These are phyloP conservation scores for Scolopax mira DNA, from an alignment of 2,113 vertebrate species.

Conservation along the genomic window DNA sequence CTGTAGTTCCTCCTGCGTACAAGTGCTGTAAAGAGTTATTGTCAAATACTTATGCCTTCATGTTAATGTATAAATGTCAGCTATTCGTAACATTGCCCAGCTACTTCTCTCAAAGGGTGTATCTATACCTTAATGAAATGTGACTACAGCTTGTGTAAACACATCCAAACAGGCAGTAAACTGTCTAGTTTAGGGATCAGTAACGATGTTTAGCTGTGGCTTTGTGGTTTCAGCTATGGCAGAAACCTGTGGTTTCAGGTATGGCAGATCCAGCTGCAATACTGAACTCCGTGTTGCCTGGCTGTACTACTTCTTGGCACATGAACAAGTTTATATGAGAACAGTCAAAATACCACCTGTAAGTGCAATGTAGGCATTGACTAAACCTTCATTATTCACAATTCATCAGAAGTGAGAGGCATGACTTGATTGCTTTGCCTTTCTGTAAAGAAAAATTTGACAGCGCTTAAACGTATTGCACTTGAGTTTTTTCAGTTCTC, in stretches of 20 bases:
- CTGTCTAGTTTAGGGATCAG: background rate
- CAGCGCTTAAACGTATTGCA: background rate
- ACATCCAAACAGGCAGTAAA: background rate
- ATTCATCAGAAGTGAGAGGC: background rate
- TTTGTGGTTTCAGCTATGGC: constrained; percentile 9
- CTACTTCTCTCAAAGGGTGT: background rate
- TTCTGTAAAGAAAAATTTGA: background rate
- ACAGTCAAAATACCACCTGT: background rate
- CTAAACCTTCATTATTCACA: background rate
- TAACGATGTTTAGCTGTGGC: background rate
- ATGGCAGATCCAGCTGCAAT: background rate
- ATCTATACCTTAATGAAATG: background rate
- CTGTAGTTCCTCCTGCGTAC: background rate
- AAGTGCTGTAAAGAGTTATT: background rate
- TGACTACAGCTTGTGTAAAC: background rate
- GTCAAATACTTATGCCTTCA: background rate
- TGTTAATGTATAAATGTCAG: background rate
- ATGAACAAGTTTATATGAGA: background rate
- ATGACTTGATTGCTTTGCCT: background rate
- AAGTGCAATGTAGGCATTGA: background rate
- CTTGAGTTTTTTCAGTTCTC: background rate
- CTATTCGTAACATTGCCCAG: background rate
- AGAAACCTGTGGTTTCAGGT: too few species aligned
- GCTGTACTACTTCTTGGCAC: background rate
- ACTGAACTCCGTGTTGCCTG: background rate